phyloP scores from a whole-genome alignment of 2,797 vertebrate genomes.

The Spinus olivaceus region DNA sequence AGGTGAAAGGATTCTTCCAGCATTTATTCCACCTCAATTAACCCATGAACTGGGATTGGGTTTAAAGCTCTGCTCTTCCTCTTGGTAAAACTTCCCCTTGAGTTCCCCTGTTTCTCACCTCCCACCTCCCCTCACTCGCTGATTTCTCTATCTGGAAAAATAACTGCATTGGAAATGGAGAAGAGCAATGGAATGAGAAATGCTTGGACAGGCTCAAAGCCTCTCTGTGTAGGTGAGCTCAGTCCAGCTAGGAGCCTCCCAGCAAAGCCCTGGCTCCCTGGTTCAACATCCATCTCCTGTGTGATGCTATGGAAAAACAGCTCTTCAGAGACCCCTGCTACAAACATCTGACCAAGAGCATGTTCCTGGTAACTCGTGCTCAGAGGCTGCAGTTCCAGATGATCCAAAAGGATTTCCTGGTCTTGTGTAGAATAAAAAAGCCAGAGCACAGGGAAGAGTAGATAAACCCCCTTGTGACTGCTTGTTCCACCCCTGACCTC shows the following conservation, averaged over 20 bases:
- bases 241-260: not conserved
- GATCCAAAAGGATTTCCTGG: not conserved
- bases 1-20: not conserved
- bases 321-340: not conserved
- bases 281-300: not conserved
- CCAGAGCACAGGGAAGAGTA: not conserved
- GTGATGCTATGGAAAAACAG: not conserved
- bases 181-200: not conserved
- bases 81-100: not conserved
- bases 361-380: not conserved
- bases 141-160: not conserved
- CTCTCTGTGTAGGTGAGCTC: not conserved
- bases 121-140: fast-evolving
- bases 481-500: not conserved
- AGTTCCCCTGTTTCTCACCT: not conserved
- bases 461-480: not conserved
- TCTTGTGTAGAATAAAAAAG: not conserved
- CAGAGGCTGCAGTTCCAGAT: not conserved
- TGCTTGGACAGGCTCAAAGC: not conserved
- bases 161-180: not conserved
- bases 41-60: not conserved
- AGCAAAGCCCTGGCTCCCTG: not conserved
- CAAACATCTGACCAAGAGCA: not conserved
- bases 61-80: not conserved
- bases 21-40: not conserved